A percentile compares a stretch with the other conserved stretches of the same genome.
These are phyloP conservation scores for Xyliphius kryptos DNA, from an alignment of 2,113 vertebrate species.

Conservation along the genomic window DNA sequence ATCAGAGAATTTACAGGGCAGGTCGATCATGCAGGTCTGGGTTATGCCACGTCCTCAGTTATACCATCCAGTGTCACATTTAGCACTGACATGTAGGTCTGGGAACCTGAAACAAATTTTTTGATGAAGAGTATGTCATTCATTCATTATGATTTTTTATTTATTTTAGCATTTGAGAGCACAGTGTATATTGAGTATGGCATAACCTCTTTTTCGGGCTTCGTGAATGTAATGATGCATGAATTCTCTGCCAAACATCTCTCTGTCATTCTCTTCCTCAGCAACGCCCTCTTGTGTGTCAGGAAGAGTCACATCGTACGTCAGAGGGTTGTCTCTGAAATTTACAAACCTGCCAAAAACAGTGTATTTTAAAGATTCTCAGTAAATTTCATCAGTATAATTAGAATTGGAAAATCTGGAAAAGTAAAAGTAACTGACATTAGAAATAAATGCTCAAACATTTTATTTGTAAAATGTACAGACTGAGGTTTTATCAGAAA, in stretches of 20 bases:
- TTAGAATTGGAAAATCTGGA: too few species aligned
- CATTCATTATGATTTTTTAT: too few species aligned
- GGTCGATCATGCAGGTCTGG: constrained; percentile 11
- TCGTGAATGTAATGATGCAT: constrained; percentile 85
- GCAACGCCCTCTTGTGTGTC: constrained; percentile 33
- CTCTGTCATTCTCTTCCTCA: constrained; percentile 75
- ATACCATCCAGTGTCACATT: constrained; percentile 39
- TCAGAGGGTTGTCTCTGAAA: constrained; percentile 90
- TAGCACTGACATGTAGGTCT: constrained; percentile 41
- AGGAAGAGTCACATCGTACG: constrained; percentile 66
- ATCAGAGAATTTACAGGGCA: neutral
- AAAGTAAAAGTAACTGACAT: too few species aligned
- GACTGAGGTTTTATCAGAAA: too few species aligned
- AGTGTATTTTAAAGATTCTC: too few species aligned
- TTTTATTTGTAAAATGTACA: too few species aligned
- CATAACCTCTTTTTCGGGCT: constrained; percentile 58
- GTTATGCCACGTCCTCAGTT: too few species aligned
- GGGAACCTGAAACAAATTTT: constrained; percentile 38
- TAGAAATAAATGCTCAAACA: too few species aligned
- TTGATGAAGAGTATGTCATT: too few species aligned
- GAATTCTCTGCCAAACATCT: constrained; percentile 86
- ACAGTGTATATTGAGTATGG: constrained; percentile 51
- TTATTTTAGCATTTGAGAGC: too few species aligned
- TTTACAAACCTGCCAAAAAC: constrained; percentile 98
- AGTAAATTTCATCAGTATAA: too few species aligned